Conservation (phyloP, 2,888 invertebrate genomes). For the Tenodera sinensis region DNA sequence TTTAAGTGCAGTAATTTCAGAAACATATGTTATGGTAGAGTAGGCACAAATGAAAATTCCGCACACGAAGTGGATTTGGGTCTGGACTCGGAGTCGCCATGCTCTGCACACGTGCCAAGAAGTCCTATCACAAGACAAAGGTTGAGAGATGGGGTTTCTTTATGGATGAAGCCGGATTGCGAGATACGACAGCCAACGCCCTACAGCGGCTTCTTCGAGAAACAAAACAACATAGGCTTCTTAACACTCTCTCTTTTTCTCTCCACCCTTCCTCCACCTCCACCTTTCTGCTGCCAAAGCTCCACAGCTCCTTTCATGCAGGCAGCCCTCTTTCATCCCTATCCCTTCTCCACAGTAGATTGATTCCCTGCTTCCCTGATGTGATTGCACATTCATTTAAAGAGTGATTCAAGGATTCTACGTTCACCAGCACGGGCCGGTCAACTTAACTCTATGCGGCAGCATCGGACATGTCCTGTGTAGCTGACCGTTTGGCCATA, state of each 20-base stretch:
- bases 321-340: neutral
- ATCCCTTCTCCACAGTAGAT: constrained; percentile 18
- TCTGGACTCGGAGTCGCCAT: neutral
- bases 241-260: constrained; percentile 1
- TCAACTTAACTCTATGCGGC: neutral
- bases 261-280: neutral
- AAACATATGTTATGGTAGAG: neutral
- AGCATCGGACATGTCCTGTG: no score
- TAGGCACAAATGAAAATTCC: neutral
- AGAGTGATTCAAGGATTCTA: neutral
- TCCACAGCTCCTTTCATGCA: neutral
- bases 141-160: neutral
- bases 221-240: constrained; percentile 22
- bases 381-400: constrained; percentile 28
- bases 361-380: constrained; percentile 26
- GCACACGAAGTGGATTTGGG: neutral
- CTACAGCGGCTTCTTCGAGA: constrained; percentile 19
- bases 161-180: constrained; percentile 15
- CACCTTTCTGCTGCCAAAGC: neutral
- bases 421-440: neutral
- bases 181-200: constrained; percentile 21
- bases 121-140: neutral
- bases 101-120: neutral
- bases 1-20: no score
- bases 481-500: no score